A percentile compares a stretch with the other conserved stretches of the same genome.
phyloP scores from a whole-genome alignment of 2,888 invertebrate genomes.

The Spodoptera picta region DNA sequence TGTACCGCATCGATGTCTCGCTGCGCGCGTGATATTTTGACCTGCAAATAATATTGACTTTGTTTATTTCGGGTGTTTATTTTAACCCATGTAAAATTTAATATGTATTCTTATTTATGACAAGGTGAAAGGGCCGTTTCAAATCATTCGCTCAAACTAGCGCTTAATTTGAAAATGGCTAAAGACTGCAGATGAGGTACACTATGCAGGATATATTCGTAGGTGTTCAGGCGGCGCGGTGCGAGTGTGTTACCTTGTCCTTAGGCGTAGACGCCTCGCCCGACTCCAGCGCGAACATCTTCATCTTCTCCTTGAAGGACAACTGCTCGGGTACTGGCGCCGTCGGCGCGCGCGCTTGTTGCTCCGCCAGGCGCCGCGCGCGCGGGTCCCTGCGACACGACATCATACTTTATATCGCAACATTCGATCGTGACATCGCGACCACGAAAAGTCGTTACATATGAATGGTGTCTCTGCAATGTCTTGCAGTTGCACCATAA shows the following conservation, averaged over 20 bases:
- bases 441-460: no score
- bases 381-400: slow-evolving; percentile 93
- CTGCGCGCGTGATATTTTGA: slow-evolving; percentile 98
- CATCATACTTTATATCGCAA: neutral
- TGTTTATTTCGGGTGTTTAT: slow-evolving; percentile 39
- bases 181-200: slow-evolving; percentile 50
- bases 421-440: neutral
- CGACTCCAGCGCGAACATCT: slow-evolving; percentile 99
- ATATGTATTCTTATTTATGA: slow-evolving; percentile 3
- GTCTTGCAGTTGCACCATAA: no score
- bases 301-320: slow-evolving; percentile 99
- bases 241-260: slow-evolving; percentile 90
- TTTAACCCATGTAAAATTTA: slow-evolving; percentile 44
- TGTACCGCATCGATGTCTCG: slow-evolving; percentile 95
- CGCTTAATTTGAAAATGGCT: slow-evolving; percentile 39
- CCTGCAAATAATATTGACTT: slow-evolving; percentile 75
- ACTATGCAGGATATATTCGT: slow-evolving; percentile 37
- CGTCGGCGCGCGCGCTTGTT: slow-evolving; percentile 90
- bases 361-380: slow-evolving; percentile 94
- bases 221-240: slow-evolving; percentile 6
- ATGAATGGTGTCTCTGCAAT: neutral
- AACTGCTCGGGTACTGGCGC: slow-evolving; percentile 95
- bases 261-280: slow-evolving; percentile 97
- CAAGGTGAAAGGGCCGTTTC: slow-evolving; percentile 31
- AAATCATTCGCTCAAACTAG: slow-evolving; percentile 30